Conservation (phyloP, 2,113 vertebrate species). For the Antidorcas marsupialis region DNA sequence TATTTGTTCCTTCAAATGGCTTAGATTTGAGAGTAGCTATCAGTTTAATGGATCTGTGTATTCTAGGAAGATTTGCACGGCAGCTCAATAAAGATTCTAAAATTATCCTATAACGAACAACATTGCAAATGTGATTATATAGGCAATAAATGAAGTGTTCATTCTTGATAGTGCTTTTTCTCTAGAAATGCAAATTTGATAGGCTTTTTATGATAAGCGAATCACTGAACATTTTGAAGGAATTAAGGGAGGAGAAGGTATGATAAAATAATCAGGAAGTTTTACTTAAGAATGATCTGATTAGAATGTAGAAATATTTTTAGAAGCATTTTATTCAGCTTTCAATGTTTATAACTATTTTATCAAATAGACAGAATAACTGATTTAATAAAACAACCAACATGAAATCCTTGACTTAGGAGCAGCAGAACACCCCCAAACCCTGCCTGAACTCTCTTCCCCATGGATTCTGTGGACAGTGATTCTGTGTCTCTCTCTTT, state of each 20-base stretch:
- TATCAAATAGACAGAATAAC: not conserved
- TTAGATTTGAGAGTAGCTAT: not conserved
- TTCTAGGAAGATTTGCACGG: not conserved
- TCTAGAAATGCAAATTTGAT: not conserved
- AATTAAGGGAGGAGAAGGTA: slow-evolving; percentile 12
- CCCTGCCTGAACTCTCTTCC: not conserved
- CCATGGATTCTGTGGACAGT: not conserved
- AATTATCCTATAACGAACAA: not conserved
- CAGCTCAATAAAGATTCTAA: not conserved
- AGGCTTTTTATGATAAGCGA: not conserved
- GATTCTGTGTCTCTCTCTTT: not conserved
- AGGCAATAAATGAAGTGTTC: not conserved
- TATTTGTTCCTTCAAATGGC: not conserved
- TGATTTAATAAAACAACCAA: not conserved
- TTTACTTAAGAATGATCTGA: slow-evolving; percentile 11
- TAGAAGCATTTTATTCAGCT: not conserved
- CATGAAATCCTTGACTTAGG: not conserved
- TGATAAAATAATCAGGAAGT: slow-evolving; percentile 21
- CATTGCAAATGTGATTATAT: not conserved
- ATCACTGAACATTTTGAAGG: slow-evolving; percentile 26
- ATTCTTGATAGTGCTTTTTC: not conserved
- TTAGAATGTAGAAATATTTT: slow-evolving; percentile 10
- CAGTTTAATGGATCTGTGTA: not conserved
- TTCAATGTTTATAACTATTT: slow-evolving; percentile 7
- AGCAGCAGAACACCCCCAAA: not conserved